Evolutionary conservation across 2,113 vertebrate genomes (phyloP).

Genomic region (Ptyas mucosa): DNA sequence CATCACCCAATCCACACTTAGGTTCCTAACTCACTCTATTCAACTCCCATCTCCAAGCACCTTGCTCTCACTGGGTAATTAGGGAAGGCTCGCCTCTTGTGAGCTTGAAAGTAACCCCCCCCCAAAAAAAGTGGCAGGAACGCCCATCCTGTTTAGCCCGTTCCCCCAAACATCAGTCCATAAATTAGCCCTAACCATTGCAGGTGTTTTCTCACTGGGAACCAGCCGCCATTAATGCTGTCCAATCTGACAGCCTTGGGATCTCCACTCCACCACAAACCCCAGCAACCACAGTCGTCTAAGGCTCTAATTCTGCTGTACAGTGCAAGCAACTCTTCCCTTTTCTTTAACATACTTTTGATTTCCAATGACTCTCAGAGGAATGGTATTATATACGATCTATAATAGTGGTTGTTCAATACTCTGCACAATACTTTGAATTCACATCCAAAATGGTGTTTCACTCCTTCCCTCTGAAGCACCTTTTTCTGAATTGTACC

Average conservation of each 20-base stretch:
- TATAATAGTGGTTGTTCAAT: background rate
- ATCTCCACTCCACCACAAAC: no score
- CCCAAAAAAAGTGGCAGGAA: background rate
- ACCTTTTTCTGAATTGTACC: background rate
- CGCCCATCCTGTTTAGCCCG: background rate
- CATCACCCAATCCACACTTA: background rate
- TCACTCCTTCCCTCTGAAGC: background rate
- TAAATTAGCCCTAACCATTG: background rate
- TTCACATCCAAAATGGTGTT: background rate
- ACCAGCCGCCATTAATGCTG: no score
- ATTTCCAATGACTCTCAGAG: constrained; percentile 37
- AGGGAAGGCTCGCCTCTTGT: background rate
- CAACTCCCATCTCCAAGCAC: background rate
- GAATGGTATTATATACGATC: background rate
- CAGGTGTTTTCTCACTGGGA: no score
- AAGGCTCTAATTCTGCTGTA: background rate
- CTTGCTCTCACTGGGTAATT: background rate
- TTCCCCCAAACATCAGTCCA: background rate
- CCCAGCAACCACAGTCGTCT: no score
- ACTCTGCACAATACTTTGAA: background rate
- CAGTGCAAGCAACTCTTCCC: background rate
- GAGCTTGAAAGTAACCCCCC: background rate
- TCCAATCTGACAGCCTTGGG: no score
- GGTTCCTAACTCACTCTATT: background rate
- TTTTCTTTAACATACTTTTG: constrained; percentile 12